These are phyloP conservation scores for Atherix ibis DNA, from an alignment of 2,888 invertebrate genomes.

Conservation along the genomic window DNA sequence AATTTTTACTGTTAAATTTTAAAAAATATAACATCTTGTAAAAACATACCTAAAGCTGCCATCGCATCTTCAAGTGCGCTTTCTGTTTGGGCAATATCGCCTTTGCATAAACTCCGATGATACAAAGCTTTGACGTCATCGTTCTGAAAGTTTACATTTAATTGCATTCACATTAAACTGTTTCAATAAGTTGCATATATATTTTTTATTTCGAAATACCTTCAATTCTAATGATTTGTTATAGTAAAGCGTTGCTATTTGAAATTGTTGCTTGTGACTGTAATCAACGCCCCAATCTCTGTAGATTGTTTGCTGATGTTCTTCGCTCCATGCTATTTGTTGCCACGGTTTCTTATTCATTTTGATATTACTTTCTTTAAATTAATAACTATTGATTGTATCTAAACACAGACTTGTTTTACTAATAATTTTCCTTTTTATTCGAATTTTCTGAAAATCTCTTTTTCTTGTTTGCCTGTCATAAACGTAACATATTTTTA, in stretches of 20 bases:
- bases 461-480: too few species aligned
- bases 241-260: conserved; percentile 23
- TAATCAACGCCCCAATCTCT: conserved; percentile 27
- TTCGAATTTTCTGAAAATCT: too few species aligned
- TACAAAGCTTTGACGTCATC: conserved; percentile 21
- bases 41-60: conserved; percentile 19
- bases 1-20: too few species aligned
- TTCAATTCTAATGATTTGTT: conserved; percentile 20
- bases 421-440: too few species aligned
- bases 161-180: not conserved
- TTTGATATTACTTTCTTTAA: not conserved
- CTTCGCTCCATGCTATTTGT: conserved; percentile 19
- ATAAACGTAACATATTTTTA: too few species aligned
- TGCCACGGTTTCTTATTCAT: conserved; percentile 15
- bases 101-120: conserved; percentile 22
- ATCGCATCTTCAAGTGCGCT: conserved; percentile 20
- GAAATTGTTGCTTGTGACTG: conserved; percentile 21
- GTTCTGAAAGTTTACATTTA: not conserved
- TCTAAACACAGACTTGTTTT: too few species aligned
- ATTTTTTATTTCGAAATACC: not conserved
- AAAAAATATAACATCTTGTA: not conserved
- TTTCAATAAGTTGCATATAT: not conserved
- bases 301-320: conserved; percentile 24
- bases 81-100: conserved; percentile 20
- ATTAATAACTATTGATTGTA: not conserved